phyloP scores from a whole-genome alignment of 92 coral and sea anemone species.

The Actinernus sp. region DNA sequence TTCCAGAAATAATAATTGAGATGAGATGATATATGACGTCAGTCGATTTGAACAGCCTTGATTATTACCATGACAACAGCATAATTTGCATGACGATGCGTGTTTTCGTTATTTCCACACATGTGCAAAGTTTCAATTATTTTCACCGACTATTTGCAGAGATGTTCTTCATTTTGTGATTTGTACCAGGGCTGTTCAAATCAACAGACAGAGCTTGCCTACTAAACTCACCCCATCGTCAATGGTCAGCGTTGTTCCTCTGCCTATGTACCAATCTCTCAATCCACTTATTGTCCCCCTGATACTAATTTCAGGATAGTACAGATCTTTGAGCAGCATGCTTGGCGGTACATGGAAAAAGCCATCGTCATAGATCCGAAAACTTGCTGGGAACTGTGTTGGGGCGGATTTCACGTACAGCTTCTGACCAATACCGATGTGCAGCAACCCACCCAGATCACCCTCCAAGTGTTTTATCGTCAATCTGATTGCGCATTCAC shows the following conservation, averaged over 20 bases:
- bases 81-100: no score
- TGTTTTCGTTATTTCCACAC: no score
- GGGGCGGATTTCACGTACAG: slow-evolving; percentile 57
- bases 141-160: no score
- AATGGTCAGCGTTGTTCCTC: slow-evolving; percentile 40
- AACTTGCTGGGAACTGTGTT: slow-evolving; percentile 72
- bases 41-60: no score
- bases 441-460: slow-evolving; percentile 63
- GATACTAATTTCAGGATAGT: slow-evolving; percentile 47
- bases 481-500: slow-evolving; percentile 27
- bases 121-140: no score
- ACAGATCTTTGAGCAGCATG: slow-evolving; percentile 56
- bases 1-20: no score
- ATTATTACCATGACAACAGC: no score
- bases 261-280: slow-evolving; percentile 49
- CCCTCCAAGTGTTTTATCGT: slow-evolving; percentile 57
- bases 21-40: no score
- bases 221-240: slow-evolving; percentile 37
- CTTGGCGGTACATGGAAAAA: slow-evolving; percentile 60
- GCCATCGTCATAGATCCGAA: slow-evolving; percentile 66
- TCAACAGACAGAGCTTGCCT: not conserved
- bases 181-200: no score
- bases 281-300: slow-evolving; percentile 57
- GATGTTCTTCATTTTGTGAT: no score
- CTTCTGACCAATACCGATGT: slow-evolving; percentile 52